Percentiles rank a stretch among this genome's conserved stretches.
Conservation (phyloP, 2,888 invertebrate species). For the Myathropa florea region DNA sequence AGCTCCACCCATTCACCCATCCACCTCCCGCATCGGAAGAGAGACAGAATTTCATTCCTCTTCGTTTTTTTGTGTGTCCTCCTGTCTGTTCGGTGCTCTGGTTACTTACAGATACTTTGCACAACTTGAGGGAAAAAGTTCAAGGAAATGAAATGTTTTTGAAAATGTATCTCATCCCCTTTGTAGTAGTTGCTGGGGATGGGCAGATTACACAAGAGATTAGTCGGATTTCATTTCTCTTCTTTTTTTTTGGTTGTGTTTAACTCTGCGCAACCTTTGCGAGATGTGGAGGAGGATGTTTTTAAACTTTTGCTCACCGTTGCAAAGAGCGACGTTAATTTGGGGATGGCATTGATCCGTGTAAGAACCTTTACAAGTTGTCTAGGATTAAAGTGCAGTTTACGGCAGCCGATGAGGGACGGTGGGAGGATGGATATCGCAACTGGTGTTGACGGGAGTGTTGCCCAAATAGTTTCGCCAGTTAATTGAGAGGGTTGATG, state of each 20-base stretch:
- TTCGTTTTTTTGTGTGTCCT: background rate
- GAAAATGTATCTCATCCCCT: background rate
- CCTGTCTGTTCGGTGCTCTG: background rate
- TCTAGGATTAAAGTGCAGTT: background rate
- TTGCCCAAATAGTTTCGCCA: background rate
- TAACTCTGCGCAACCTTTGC: background rate
- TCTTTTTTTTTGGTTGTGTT: background rate
- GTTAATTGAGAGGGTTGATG: background rate
- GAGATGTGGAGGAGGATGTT: background rate
- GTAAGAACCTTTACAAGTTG: background rate
- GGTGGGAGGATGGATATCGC: background rate
- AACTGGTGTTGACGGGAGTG: background rate
- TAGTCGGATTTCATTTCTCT: background rate
- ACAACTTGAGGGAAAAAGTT: background rate
- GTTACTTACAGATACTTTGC: background rate
- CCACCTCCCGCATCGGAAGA: too few relatives aligned
- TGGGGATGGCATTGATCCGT: background rate
- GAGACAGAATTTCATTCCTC: background rate
- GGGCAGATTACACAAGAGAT: background rate
- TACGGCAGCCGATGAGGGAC: background rate
- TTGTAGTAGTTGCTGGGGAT: background rate
- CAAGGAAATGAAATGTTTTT: background rate
- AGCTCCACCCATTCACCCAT: background rate
- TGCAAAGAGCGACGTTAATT: background rate
- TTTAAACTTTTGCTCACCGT: background rate